Conservation (phyloP, 2,888 invertebrate genomes). For the Hydrotaea diabolus region DNA sequence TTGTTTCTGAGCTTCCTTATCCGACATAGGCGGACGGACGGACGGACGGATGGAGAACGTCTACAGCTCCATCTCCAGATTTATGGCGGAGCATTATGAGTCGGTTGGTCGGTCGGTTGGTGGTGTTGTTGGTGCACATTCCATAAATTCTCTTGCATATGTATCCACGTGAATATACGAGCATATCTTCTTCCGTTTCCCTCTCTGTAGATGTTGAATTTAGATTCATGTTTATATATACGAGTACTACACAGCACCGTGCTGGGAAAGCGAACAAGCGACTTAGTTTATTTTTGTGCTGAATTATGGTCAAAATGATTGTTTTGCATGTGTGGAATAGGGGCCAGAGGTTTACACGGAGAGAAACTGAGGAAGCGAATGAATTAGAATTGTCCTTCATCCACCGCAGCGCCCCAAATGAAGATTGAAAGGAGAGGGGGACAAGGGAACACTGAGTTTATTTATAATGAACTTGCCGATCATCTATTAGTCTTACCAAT, state of each 20-base stretch:
- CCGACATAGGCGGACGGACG: neutral
- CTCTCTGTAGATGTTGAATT: neutral
- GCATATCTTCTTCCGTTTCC: neutral
- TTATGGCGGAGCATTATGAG: neutral
- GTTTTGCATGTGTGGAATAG: neutral
- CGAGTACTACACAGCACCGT: neutral
- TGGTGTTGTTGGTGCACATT: neutral
- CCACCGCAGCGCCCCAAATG: no score
- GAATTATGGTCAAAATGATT: constrained; percentile 20
- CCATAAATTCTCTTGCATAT: neutral
- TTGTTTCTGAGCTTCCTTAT: constrained; percentile 1
- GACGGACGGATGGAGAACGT: neutral
- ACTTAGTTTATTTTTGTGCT: neutral
- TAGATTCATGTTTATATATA: neutral
- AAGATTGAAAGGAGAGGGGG: no score
- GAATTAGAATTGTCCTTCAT: no score
- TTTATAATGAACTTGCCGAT: no score
- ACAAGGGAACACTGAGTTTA: no score
- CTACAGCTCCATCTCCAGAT: neutral
- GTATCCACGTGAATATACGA: no score
- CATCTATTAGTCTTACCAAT: no score
- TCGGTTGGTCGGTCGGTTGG: neutral
- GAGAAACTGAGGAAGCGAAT: no score
- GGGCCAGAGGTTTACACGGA: neutral
- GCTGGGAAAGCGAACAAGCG: neutral